These are phyloP conservation scores for Ommatoiulus sabulosus DNA, from an alignment of 2,888 invertebrate genomes.

Conservation along the genomic window DNA sequence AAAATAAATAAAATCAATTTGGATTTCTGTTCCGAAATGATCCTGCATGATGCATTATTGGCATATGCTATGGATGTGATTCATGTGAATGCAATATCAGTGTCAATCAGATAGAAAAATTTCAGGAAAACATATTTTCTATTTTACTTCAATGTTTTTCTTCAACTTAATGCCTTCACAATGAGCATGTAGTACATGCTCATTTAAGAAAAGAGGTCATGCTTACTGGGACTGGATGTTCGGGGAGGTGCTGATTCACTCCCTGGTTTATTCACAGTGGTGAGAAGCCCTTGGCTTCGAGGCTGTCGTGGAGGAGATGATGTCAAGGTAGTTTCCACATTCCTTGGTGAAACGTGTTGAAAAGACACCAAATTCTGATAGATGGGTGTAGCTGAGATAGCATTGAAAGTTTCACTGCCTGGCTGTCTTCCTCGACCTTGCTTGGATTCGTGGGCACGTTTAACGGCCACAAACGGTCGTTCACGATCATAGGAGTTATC, in stretches of 20 bases:
- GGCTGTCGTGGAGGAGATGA: conserved; percentile 51
- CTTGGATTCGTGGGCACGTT: conserved; percentile 71
- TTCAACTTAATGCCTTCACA: too few species aligned
- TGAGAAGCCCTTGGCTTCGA: conserved; percentile 45
- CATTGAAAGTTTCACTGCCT: conserved; percentile 45
- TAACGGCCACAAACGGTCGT: conserved; percentile 75
- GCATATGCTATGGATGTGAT: too few species aligned
- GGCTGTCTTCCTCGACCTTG: conserved; percentile 10
- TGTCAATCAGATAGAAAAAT: too few species aligned
- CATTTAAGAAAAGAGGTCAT: background rate
- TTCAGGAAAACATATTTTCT: too few species aligned
- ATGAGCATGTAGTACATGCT: too few species aligned
- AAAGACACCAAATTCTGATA: conserved; percentile 55
- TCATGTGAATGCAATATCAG: too few species aligned
- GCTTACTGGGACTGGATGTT: conserved; percentile 58
- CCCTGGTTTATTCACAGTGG: conserved; percentile 54
- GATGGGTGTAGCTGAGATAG: conserved; percentile 53
- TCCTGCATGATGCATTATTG: too few species aligned
- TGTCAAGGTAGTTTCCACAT: conserved; percentile 3
- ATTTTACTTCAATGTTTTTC: too few species aligned
- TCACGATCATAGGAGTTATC: conserved; percentile 70
- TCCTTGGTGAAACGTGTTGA: background rate
- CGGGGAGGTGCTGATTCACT: conserved; percentile 46
- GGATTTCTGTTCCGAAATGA: too few species aligned
- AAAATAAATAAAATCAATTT: too few species aligned